Percentiles rank a stretch among this genome's conserved stretches.
Conservation (phyloP, 2,797 vertebrate genomes). For the Salarias fasciatus region DNA sequence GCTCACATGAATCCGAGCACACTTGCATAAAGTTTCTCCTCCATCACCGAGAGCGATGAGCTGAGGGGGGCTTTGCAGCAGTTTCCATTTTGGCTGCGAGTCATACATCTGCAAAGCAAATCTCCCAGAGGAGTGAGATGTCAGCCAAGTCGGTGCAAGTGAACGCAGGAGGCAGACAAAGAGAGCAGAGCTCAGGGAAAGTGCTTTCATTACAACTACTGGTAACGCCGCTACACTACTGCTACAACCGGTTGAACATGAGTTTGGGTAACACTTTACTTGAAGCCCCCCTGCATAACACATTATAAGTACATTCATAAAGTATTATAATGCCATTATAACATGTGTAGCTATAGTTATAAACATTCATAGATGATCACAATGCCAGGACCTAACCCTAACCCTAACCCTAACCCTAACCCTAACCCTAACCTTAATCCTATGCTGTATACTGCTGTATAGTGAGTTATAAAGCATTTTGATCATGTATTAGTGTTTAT, state of each 20-base stretch:
- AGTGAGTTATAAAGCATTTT: no score
- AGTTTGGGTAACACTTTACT: no score
- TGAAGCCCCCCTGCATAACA: no score
- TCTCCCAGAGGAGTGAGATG: conserved; percentile 48
- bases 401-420: no score
- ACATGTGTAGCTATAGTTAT: no score
- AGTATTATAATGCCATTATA: no score
- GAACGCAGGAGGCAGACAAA: conserved; percentile 18
- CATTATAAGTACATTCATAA: no score
- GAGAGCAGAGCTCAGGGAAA: conserved; percentile 14
- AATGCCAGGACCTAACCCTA: no score
- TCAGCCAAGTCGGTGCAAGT: conserved; percentile 40
- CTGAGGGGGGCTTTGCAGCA: conserved; percentile 39
- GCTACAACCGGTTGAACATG: neutral
- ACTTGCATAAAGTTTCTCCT: conserved; percentile 64
- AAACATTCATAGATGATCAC: no score
- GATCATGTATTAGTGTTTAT: no score
- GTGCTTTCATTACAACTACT: neutral
- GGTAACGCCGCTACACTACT: neutral
- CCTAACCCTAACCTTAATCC: no score
- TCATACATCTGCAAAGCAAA: conserved; percentile 52
- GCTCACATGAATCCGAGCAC: conserved; percentile 33
- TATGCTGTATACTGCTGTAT: no score
- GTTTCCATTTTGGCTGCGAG: conserved; percentile 58
- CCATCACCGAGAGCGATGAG: conserved; percentile 60